Conservation (phyloP, 2,113 vertebrate genomes). For the Phrynosoma platyrhinos region DNA sequence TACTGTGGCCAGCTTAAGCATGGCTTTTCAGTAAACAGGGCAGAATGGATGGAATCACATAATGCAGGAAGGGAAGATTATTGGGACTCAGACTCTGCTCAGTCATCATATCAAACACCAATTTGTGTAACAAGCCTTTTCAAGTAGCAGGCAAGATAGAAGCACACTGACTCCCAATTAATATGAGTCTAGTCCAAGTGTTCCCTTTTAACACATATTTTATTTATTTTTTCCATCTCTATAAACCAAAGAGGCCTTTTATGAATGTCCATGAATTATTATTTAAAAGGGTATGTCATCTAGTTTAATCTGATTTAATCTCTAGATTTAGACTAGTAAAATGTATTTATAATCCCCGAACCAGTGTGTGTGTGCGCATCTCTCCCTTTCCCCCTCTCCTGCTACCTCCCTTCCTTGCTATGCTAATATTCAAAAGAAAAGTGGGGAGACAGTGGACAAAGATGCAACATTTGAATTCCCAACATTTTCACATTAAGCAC, state of each 20-base stretch:
- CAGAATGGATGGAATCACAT: constrained; percentile 58
- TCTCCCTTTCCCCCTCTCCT: not conserved
- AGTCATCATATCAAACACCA: constrained; percentile 68
- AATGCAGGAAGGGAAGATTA: constrained; percentile 50
- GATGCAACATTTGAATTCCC: constrained; percentile 18
- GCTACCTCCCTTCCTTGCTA: constrained; percentile 12
- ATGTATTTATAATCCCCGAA: constrained; percentile 69
- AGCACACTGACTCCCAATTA: constrained; percentile 71
- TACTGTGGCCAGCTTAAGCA: constrained; percentile 26
- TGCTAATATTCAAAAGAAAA: constrained; percentile 46
- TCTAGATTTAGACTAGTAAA: constrained; percentile 70
- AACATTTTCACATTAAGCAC: constrained; percentile 39
- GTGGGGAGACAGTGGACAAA: constrained; percentile 35
- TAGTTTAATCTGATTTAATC: constrained; percentile 74
- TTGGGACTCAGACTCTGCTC: constrained; percentile 59
- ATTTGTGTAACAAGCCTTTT: constrained; percentile 68
- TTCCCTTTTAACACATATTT: constrained; percentile 55
- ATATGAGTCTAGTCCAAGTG: constrained; percentile 55
- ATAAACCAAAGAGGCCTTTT: constrained; percentile 66
- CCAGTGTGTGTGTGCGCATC: constrained; percentile 14
- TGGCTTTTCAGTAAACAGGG: constrained; percentile 49
- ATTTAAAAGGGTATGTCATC: constrained; percentile 71
- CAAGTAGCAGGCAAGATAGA: constrained; percentile 64
- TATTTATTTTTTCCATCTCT: constrained; percentile 62
- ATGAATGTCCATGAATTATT: constrained; percentile 55